Base-by-base conservation (phyloP, 1,140 invertebrate genomes). In the Pseudomyrmex cubaensis region DNA sequence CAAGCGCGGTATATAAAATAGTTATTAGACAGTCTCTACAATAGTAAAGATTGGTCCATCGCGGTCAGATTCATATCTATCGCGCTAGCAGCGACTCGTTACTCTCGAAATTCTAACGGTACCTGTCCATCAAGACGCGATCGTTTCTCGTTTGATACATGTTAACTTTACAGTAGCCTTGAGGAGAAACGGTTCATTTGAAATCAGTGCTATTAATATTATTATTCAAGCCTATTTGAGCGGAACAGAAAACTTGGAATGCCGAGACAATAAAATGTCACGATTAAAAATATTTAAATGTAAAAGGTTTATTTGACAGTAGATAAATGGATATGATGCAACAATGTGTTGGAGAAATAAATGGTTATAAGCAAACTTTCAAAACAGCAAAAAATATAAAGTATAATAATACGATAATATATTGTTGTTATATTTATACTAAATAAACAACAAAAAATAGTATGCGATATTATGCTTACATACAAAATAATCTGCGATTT, bases 51-150 rank as follows among this genome's bases (percentile, higher is more conserved):
- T 83, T 64, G 80, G 64, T 69, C 69, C 75, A 74, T 78, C 74
- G 54, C 63, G 61, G 57, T 10, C 9, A 87, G 87, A 88, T 88
- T 70, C 56, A 74, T 78, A 86, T 87, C 86, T 85, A 76, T 80
- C 75, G 63, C 56, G 67, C 20, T 17, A 52, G 59, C 69, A 85
- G 67, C 59, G 25, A 67, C 69, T 87, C 52, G 82, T 82, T 76
- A 73, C 57, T 69, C 57, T 85, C 22, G 72, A 78, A 82, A 80
- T 84, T 87, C 76, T 90, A 90, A 87, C 87, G 87, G 88, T 83
- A 61, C 75, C 63, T 70, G 73, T 85, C 85, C 72, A 86, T 89
- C 78, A 85, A 70, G 54, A 5, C n/a, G 67, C n/a, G 72, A 80
- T 78, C 74, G 56, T 50, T 67, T 48, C 15, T 48, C 48, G 20